A percentile compares a stretch with the other conserved stretches of the same genome.
These are phyloP conservation scores for Clarias magur DNA, from an alignment of 2,113 vertebrate genomes.

Conservation along the genomic window DNA sequence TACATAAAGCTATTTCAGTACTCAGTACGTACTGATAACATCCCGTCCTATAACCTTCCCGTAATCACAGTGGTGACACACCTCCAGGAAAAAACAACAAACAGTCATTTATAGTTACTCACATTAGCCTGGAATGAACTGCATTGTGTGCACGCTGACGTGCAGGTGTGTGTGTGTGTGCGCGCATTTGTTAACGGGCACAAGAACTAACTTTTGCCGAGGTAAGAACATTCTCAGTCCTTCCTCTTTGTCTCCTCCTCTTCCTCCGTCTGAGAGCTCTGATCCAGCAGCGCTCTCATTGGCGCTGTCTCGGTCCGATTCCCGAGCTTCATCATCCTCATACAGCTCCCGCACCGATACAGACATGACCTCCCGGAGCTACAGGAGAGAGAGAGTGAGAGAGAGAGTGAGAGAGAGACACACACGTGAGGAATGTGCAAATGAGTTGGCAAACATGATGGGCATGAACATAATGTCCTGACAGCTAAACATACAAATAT, in stretches of 20 bases:
- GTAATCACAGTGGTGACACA: background rate
- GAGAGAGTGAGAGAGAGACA: too few species aligned
- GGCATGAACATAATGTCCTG: background rate
- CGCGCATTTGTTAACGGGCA: background rate
- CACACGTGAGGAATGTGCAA: background rate
- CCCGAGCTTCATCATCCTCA: slow-evolving; percentile 77
- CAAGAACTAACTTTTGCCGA: slow-evolving; percentile 81
- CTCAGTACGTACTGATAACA: background rate
- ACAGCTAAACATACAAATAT: background rate
- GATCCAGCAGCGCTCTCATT: slow-evolving; percentile 83
- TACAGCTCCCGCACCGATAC: slow-evolving; percentile 74
- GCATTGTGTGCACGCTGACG: background rate
- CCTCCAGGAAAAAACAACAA: background rate
- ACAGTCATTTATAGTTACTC: background rate
- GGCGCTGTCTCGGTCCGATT: slow-evolving; percentile 90
- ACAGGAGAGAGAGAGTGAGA: slow-evolving; percentile 10
- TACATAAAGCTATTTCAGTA: background rate
- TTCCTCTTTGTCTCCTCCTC: slow-evolving; percentile 76
- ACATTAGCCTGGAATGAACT: background rate
- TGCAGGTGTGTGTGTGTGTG: background rate
- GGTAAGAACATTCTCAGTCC: slow-evolving; percentile 81
- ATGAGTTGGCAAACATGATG: background rate
- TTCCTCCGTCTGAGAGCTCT: slow-evolving; percentile 75
- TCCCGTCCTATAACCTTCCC: background rate
- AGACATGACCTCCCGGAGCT: slow-evolving; percentile 81